Evolutionary conservation across 2,113 vertebrate species (phyloP).

Genomic region (Microtus richardsoni): DNA sequence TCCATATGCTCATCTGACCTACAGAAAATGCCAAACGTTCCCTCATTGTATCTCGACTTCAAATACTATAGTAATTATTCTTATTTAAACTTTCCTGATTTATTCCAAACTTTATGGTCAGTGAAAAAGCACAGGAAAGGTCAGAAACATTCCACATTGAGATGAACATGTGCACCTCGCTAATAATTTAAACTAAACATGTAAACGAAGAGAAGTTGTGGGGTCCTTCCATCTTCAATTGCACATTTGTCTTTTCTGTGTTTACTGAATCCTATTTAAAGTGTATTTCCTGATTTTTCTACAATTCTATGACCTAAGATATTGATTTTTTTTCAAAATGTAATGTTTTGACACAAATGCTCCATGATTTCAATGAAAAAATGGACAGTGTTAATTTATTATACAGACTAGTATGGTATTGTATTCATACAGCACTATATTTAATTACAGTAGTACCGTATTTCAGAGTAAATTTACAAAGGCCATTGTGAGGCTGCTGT

Average conservation of each 20-base stretch:
- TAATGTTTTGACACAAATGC: slow-evolving; percentile 55
- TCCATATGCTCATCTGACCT: slow-evolving; percentile 60
- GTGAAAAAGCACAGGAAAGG: slow-evolving; percentile 31
- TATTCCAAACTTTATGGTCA: slow-evolving; percentile 50
- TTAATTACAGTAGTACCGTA: neutral
- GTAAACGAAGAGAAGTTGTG: neutral
- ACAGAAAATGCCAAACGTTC: slow-evolving; percentile 44
- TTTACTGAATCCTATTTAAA: slow-evolving; percentile 52
- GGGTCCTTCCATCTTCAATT: neutral
- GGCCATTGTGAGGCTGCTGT: neutral
- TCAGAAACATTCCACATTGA: neutral
- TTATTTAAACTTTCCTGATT: slow-evolving; percentile 61
- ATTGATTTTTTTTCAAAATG: slow-evolving; percentile 50
- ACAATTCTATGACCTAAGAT: slow-evolving; percentile 49
- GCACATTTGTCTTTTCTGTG: neutral
- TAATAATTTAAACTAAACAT: slow-evolving; percentile 46
- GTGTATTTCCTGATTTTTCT: slow-evolving; percentile 30
- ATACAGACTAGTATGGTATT: neutral
- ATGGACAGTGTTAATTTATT: slow-evolving; percentile 40
- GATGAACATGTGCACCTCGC: neutral
- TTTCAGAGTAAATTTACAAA: slow-evolving; percentile 44
- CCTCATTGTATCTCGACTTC: slow-evolving; percentile 43
- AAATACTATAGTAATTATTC: slow-evolving; percentile 54
- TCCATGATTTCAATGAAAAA: slow-evolving; percentile 38
- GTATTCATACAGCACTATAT: neutral